phyloP scores from a whole-genome alignment of 2,113 vertebrate genomes.

The Mustelus asterias region DNA sequence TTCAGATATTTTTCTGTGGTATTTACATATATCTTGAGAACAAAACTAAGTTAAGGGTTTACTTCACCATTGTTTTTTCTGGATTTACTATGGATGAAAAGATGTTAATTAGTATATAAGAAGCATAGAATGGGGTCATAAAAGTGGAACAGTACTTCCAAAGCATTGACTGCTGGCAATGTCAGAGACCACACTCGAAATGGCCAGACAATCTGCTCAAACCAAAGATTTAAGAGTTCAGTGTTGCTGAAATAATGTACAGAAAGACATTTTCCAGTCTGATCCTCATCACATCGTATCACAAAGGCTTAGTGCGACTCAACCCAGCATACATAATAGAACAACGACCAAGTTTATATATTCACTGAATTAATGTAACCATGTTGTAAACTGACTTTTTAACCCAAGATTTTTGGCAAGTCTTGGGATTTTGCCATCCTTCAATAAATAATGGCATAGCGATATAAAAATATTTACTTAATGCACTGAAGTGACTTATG shows the following conservation, averaged over 20 bases:
- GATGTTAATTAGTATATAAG: background rate
- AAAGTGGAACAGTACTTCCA: background rate
- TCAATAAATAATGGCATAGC: slow-evolving; percentile 98
- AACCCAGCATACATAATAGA: slow-evolving; percentile 77
- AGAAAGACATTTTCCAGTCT: slow-evolving; percentile 48
- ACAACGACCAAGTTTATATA: slow-evolving; percentile 70
- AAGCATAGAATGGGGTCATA: background rate
- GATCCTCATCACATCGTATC: slow-evolving; percentile 67
- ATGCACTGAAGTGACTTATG: slow-evolving; percentile 97
- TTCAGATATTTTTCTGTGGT: background rate
- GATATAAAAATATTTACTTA: slow-evolving; percentile 99
- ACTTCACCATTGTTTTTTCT: background rate
- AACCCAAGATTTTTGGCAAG: slow-evolving; percentile 88
- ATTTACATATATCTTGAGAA: background rate
- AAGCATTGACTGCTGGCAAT: background rate
- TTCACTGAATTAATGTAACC: slow-evolving; percentile 76
- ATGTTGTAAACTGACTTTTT: slow-evolving; percentile 92
- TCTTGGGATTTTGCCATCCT: slow-evolving; percentile 91
- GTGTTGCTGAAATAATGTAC: background rate
- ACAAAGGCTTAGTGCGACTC: slow-evolving; percentile 65
- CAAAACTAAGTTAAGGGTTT: background rate
- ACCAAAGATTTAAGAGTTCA: background rate
- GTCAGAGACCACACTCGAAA: background rate
- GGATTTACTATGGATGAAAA: background rate
- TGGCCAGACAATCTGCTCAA: background rate